Percentiles rank a stretch among this genome's conserved stretches.
These are phyloP conservation scores for Pontoporia blainvillei DNA, from an alignment of 2,113 vertebrate genomes.

Conservation along the genomic window DNA sequence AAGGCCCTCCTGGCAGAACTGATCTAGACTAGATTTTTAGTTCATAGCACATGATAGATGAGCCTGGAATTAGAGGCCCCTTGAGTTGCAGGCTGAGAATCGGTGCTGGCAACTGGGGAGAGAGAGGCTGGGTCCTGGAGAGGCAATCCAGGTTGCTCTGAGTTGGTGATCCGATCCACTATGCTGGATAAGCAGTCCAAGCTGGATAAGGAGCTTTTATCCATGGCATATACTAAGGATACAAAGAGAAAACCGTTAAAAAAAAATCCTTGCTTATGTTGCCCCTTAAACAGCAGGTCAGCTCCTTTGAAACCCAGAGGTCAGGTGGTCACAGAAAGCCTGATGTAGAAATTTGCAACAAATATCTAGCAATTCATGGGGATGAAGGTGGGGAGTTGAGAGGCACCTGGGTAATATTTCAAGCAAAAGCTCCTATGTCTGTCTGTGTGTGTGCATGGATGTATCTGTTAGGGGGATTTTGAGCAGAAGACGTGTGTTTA, in stretches of 20 bases:
- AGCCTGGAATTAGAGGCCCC: constrained; percentile 85
- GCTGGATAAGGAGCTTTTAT: constrained; percentile 87
- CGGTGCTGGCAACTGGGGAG: constrained; percentile 84
- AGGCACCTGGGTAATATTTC: neutral
- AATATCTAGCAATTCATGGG: neutral
- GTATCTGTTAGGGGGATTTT: neutral
- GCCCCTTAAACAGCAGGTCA: constrained; percentile 24
- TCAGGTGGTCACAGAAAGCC: constrained; percentile 35
- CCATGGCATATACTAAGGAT: constrained; percentile 77
- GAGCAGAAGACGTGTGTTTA: neutral
- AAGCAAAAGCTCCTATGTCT: neutral
- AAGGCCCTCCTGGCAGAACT: neutral
- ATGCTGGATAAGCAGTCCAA: constrained; percentile 97
- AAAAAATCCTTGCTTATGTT: constrained; percentile 20
- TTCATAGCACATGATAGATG: constrained; percentile 95
- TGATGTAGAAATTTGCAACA: constrained; percentile 26
- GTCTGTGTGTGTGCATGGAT: neutral
- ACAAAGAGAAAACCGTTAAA: neutral
- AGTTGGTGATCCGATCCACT: constrained; percentile 92
- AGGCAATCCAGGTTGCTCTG: constrained; percentile 77
- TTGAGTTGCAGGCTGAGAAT: constrained; percentile 89
- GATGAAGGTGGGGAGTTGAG: neutral
- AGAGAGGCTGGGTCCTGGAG: constrained; percentile 79
- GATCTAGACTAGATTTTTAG: constrained; percentile 8
- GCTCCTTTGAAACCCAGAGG: constrained; percentile 9